Base-by-base conservation (phyloP, 2,113 vertebrate species). In the Collichthys lucidus region DNA sequence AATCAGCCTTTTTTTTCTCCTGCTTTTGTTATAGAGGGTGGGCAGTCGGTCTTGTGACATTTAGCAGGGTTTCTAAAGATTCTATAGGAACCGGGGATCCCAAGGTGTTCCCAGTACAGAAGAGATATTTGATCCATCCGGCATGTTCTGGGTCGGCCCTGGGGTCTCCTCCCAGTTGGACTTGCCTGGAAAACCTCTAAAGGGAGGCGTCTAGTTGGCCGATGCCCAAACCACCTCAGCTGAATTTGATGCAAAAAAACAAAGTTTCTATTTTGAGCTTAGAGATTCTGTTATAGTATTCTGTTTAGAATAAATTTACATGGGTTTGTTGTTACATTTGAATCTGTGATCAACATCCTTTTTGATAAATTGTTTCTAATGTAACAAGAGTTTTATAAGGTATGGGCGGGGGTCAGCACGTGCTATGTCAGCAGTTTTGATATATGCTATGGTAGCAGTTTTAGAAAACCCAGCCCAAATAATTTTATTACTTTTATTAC, bases 131-230 rank as follows among this genome's bases (percentile, higher is more conserved):
- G 55, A 66, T 76, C 20, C 2, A 16, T 59, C 10, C 35, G 61
- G 66, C 62, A 24, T 77, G 68, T 64, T 77, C 16, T 69, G 20
- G 62, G 56, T 65, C 56, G 40, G 52, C 47, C 42, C 12, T 56
- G 2, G 64, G 61, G 56, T 69, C 57, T 64, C 49, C 24, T 44
- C 57, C 56, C 55, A 8, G 19, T 67, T 31, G 40, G 55, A 61
- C 53, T 8, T 14, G n/a, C 53, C 22, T 24, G 53, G 53, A 64
- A 15, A 56, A 31, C 55, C 44, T 0, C 56, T 69, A 29, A 52
- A 42, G 12, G 42, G 57, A 64, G 20, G 57, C 0, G 3, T 46
- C 35, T 44, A 31, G 50, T 60, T 68, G 47, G 77, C 62, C 63
- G 72, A 64, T 83, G 50, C 44, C 20, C 10, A 44, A 55, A 75